A percentile compares a stretch with the other conserved stretches of the same genome.
Conservation (phyloP, 2,888 invertebrate species). For the Antheraea yamamai region DNA sequence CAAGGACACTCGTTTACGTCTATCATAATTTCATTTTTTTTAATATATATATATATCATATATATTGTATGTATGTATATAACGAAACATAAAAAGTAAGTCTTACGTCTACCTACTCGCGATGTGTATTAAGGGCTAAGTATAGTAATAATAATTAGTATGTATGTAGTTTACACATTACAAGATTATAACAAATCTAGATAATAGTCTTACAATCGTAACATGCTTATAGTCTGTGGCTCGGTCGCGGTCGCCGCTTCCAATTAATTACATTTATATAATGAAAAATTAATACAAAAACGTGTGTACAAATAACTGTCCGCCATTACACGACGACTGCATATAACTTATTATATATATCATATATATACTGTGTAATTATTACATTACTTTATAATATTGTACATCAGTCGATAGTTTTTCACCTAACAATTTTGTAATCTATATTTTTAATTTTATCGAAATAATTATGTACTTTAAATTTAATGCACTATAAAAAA, state of each 20-base stretch:
- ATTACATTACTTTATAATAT: constrained; percentile 76
- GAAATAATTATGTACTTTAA: constrained; percentile 75
- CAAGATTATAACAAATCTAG: constrained; percentile 77
- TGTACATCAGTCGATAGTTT: constrained; percentile 80
- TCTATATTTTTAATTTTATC: constrained; percentile 65
- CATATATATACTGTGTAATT: constrained; percentile 66
- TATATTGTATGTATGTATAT: constrained; percentile 23
- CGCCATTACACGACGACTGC: constrained; percentile 51
- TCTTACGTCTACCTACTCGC: constrained; percentile 41
- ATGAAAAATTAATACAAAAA: constrained; percentile 70
- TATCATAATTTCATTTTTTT: constrained; percentile 79
- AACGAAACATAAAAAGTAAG: constrained; percentile 69
- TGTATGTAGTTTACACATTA: constrained; percentile 60
- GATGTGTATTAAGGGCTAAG: constrained; percentile 62
- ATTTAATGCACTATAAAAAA: constrained; percentile 68
- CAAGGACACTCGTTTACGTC: constrained; percentile 78
- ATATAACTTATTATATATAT: constrained; percentile 75
- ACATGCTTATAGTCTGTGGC: constrained; percentile 70
- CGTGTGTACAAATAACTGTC: constrained; percentile 67
- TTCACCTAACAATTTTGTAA: constrained; percentile 80
- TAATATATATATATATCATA: constrained; percentile 48
- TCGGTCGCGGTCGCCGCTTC: constrained; percentile 72
- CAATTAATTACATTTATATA: constrained; percentile 71
- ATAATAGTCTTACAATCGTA: constrained; percentile 80
- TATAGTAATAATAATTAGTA: constrained; percentile 31